Evolutionary conservation across 1,140 invertebrate species (phyloP).

Genomic region (Aphaenogaster ashmeadi): DNA sequence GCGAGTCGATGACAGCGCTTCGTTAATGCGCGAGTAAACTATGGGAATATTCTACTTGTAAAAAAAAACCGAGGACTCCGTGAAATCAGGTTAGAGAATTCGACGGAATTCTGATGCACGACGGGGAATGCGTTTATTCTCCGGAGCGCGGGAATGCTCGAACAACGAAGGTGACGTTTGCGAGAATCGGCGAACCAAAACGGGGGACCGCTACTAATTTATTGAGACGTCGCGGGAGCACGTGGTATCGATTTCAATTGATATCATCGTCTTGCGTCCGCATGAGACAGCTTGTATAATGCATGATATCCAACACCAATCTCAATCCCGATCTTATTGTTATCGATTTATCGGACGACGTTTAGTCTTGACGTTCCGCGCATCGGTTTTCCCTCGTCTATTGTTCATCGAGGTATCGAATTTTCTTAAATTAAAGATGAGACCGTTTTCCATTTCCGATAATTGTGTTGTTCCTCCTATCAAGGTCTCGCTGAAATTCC

Average conservation of each 20-base stretch:
- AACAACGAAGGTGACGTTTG: background rate
- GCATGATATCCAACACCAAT: background rate
- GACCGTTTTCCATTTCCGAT: background rate
- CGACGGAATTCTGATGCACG: constrained; percentile 51
- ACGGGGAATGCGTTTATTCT: constrained; percentile 28
- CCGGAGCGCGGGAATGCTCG: background rate
- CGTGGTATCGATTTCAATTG: background rate
- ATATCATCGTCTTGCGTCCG: background rate
- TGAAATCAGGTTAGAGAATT: constrained; percentile 58
- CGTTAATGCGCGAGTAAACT: constrained; percentile 69
- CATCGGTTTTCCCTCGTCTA: background rate
- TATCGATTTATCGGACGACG: background rate
- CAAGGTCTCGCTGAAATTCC: background rate
- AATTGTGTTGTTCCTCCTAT: constrained; percentile 1
- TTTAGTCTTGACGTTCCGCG: background rate
- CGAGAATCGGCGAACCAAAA: constrained; percentile 3
- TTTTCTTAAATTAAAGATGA: constrained; percentile 37
- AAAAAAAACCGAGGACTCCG: constrained; percentile 6
- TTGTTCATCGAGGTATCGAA: constrained; percentile 19
- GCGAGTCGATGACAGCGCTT: constrained; percentile 68
- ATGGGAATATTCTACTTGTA: constrained; percentile 67
- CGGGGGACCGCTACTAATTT: constrained; percentile 4
- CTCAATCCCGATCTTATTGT: background rate
- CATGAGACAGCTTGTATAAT: background rate
- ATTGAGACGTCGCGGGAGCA: background rate